Base-by-base conservation (phyloP, 2,797 vertebrate genomes). In the Artibeus lituratus region DNA sequence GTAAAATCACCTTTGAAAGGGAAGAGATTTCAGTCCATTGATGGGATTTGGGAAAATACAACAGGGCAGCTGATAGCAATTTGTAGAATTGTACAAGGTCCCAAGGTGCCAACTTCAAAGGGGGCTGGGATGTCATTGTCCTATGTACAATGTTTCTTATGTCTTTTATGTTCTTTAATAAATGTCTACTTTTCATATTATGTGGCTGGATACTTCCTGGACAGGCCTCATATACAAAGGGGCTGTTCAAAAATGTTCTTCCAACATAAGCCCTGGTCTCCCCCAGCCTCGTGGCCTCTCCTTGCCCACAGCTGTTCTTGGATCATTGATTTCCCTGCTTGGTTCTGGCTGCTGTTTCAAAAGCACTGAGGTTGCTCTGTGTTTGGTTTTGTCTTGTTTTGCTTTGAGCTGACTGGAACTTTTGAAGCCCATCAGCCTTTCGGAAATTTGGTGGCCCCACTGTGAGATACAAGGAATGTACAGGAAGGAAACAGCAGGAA, bases 221-320 rank as follows among this genome's bases (percentile, higher is more conserved):
- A n/a, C 14, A 65, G 62, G 29, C 62, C 15, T n/a, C 62, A 90
- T 57, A 83, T 83, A 95, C 59, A 92, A 97, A 97, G 47, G 57
- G n/a, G 37, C 49, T 96, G 49, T 96, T 97, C 69, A 94, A 35
- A 95, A 90, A 74, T 94, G 93, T 97, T 97, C 94, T 85, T 94
- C 9, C 82, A 93, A n/a, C 86, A 70, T 42, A 95, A 96, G 73
- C 93, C 92, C 80, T 62, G n/a, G 29, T 35, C n/a, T 81, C 4
- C 42, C 29, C 65, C 57, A 74, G 73, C 16, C 22, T 82, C 22
- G 16, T 57, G 35, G 5, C 4, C 26, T 2, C 7, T 44, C 78
- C 62, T 82, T 1, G 0, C 12, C 44, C 78, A 24, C 77, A 94
- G 76, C 76, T 98, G 82, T 96, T 95, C 96, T 90, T 67, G 70